Percentiles rank a stretch among this genome's conserved stretches.
Evolutionary conservation across 2,797 vertebrate genomes (phyloP).

Genomic region (Myripristis murdjan): DNA sequence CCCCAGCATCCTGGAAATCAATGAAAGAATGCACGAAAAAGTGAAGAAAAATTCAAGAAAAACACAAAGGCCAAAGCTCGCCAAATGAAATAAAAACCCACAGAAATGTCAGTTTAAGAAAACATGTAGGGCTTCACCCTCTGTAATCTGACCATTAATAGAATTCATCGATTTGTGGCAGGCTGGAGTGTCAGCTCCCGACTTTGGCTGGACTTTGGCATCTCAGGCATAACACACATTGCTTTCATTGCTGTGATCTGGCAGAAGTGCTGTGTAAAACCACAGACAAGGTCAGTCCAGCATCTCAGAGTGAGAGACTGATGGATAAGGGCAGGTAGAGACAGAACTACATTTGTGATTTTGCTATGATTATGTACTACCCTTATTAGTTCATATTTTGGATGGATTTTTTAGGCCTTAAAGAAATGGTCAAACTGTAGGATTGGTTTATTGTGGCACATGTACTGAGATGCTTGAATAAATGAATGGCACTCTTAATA

Average conservation of each 20-base stretch:
- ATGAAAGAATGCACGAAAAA: constrained; percentile 44
- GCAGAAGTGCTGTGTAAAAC: constrained; percentile 30
- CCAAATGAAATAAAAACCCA: constrained; percentile 52
- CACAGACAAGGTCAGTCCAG: constrained; percentile 15
- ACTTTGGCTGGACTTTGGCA: constrained; percentile 29
- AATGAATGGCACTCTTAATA: too few species aligned
- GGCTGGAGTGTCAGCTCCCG: constrained; percentile 17
- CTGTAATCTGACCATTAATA: constrained; percentile 32
- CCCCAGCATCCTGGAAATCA: constrained; percentile 50
- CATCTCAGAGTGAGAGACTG: constrained; percentile 7
- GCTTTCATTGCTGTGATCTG: constrained; percentile 38
- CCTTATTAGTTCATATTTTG: too few species aligned
- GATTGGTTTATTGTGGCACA: too few species aligned
- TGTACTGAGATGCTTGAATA: too few species aligned
- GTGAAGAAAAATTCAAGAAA: constrained; percentile 52
- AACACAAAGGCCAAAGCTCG: constrained; percentile 28
- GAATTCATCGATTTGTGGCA: constrained; percentile 27
- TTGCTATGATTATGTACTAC: neutral
- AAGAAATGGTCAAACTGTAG: too few species aligned
- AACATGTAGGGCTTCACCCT: constrained; percentile 57
- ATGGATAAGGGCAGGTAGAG: constrained; percentile 23
- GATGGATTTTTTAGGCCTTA: too few species aligned
- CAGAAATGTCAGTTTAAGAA: constrained; percentile 66
- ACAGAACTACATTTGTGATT: constrained; percentile 25
- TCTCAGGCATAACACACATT: constrained; percentile 29